Conservation (phyloP, 2,797 vertebrate genomes). For the Lagorchestes hirsutus region DNA sequence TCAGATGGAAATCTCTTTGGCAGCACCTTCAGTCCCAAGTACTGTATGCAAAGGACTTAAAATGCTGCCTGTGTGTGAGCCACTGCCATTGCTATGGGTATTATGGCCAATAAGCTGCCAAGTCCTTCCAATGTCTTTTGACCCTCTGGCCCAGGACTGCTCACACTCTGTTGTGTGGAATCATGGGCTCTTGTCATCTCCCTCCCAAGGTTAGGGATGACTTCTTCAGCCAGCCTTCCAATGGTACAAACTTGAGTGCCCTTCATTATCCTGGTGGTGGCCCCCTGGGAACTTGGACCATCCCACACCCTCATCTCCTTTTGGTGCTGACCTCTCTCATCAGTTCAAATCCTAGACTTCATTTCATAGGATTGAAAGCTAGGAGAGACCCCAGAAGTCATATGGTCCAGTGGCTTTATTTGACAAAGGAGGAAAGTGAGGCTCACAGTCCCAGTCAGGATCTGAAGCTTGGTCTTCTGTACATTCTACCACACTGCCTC, state of each 20-base stretch:
- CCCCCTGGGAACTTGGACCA: not conserved
- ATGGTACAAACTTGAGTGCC: not conserved
- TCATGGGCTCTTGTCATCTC: too few species aligned
- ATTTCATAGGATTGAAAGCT: not conserved
- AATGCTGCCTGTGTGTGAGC: not conserved
- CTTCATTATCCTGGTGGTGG: not conserved
- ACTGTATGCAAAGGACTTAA: not conserved
- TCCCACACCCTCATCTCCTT: not conserved
- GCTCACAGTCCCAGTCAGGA: not conserved
- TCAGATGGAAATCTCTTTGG: not conserved
- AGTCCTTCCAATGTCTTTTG: too few species aligned
- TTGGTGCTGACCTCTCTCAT: not conserved
- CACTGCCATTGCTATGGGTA: not conserved
- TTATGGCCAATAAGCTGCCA: not conserved
- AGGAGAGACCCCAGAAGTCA: not conserved
- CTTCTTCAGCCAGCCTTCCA: not conserved
- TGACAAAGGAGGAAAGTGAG: not conserved
- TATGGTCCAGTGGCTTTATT: not conserved
- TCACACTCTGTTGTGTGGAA: too few species aligned
- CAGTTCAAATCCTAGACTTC: not conserved
- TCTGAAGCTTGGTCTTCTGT: not conserved
- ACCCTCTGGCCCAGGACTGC: not conserved
- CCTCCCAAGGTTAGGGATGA: too few species aligned
- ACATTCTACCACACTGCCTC: not conserved
- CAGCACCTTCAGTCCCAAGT: not conserved